Evolutionary conservation across 1,140 invertebrate genomes (phyloP), one percentile per base, ranked within the genome.

Genomic region (Diabrotica undecimpunctata): DNA sequence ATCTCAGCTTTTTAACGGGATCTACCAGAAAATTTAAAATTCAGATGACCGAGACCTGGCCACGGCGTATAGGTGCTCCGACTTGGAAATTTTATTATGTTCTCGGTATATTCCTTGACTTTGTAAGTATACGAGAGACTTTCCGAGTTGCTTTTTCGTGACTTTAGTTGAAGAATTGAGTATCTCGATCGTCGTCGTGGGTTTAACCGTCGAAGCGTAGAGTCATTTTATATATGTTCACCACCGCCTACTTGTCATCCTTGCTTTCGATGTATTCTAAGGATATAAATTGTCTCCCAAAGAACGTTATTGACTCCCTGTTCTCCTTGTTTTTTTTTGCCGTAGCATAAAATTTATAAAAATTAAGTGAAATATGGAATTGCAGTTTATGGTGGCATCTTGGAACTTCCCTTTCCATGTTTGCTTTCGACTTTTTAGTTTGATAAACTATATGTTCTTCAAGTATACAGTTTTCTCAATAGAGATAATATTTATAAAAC

Each of bases 141-240:
- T 46, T 46, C 41, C 8, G 6, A 46, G 41, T 46, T 46, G 41
- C 8, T 46, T 46, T 46, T 46, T 46, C 41, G 41, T 46, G 41
- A 46, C 41, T 46, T n/a, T 10, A n/a, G 41, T n/a, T 46, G 41
- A 46, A 46, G 41, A 46, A 46, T 8, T 46, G 41, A 46, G 8
- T n/a, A n/a, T 46, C 41, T 46, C 8, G 8, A 8, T 8, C 8
- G n/a, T 46, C n/a, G 41, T 46, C 41, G 41, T 46, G 41, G 41
- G 41, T 46, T 46, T n/a, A 46, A 46, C 8, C 41, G 41, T 46
- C 41, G 41, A 46, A 46, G 41, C 41, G 41, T 46, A 46, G 41
- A 46, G 41, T n/a, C n/a, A 46, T 46, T 46, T 46, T 46, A 46
- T 46, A 46, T 46, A 46, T n/a, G 41, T 46, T n/a, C 41, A n/a